Percentiles rank a stretch among this genome's conserved stretches.
Evolutionary conservation across 2,113 vertebrate genomes (phyloP).

Genomic region (Catharus minimus): DNA sequence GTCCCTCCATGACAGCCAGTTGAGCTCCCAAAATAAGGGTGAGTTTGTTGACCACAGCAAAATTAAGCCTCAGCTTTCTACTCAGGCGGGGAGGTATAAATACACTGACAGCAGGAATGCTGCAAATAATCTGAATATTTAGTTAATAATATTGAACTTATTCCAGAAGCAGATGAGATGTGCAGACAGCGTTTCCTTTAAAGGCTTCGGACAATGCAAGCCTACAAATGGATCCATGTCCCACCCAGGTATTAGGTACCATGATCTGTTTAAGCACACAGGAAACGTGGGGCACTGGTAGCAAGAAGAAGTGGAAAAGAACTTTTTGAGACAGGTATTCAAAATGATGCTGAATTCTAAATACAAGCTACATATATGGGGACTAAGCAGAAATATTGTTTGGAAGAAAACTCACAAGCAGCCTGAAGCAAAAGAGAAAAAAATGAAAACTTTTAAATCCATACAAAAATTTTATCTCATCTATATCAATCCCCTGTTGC

Average conservation of each 20-base stretch:
- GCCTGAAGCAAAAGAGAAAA: background rate
- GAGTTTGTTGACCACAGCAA: background rate
- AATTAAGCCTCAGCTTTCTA: background rate
- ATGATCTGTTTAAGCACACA: background rate
- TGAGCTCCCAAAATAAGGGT: constrained; percentile 24
- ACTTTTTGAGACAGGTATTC: background rate
- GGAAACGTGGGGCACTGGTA: accelerated
- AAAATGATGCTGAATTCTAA: background rate
- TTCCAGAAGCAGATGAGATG: background rate
- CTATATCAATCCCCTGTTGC: background rate
- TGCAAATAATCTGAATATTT: background rate
- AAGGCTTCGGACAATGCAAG: background rate
- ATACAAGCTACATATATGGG: background rate
- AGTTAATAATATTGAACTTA: background rate
- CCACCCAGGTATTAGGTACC: background rate
- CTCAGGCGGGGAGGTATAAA: background rate
- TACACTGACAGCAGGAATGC: background rate
- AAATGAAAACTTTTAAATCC: background rate
- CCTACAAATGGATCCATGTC: background rate
- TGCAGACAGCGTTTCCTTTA: background rate
- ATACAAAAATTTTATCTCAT: background rate
- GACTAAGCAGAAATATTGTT: background rate
- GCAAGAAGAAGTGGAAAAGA: background rate
- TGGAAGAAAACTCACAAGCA: background rate
- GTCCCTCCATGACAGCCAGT: background rate